phyloP scores from a whole-genome alignment of 2,113 vertebrate genomes.

The Willisornis vidua region DNA sequence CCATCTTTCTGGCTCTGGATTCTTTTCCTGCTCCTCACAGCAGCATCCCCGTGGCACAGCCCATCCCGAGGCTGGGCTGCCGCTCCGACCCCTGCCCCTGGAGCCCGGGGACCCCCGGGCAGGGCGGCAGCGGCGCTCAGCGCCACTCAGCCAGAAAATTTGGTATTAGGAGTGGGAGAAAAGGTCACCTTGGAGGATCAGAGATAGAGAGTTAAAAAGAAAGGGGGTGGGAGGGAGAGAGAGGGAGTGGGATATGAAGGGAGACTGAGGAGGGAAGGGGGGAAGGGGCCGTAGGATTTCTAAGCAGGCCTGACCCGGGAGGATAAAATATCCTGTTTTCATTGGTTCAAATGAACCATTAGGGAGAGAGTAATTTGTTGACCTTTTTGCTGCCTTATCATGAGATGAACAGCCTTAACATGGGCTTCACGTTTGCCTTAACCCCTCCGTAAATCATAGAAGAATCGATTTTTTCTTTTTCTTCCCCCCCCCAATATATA shows the following conservation, averaged over 20 bases:
- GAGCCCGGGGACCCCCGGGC: not conserved
- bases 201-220: constrained; percentile 39
- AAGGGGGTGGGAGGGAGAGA: not conserved
- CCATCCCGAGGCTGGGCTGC: not conserved
- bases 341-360: constrained; percentile 70
- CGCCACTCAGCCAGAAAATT: constrained; percentile 67
- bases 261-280: not conserved
- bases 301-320: constrained; percentile 49
- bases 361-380: constrained; percentile 68
- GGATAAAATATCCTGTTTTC: constrained; percentile 68
- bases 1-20: not conserved
- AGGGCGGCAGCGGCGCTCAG: not conserved
- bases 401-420: constrained; percentile 60
- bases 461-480: not conserved
- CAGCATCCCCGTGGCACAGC: not conserved
- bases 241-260: not conserved
- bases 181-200: constrained; percentile 67
- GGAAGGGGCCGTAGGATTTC: constrained; percentile 16
- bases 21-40: not conserved
- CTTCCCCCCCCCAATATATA: rapidly evolving
- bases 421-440: constrained; percentile 57
- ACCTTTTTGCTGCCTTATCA: constrained; percentile 72
- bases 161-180: constrained; percentile 46
- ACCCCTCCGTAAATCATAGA: constrained; percentile 28
- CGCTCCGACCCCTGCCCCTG: not conserved